Base-by-base conservation (phyloP, 2,888 invertebrate species). In the Therioaphis trifolii region DNA sequence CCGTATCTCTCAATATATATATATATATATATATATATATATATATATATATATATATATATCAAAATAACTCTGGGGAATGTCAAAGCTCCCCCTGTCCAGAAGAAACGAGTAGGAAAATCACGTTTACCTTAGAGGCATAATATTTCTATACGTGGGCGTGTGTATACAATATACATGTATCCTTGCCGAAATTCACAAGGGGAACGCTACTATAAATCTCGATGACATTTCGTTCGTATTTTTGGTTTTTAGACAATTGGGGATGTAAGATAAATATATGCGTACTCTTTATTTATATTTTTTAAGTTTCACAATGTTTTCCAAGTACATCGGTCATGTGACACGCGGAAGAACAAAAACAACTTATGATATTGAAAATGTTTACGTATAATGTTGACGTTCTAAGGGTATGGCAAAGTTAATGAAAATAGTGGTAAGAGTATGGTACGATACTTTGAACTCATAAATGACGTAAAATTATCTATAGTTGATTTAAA, bases 91-190 rank as follows among this genome's bases (percentile, higher is more conserved):
- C 24, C n/a, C 69, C 43, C n/a, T 27, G 1, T 18, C 27, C 14
- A 29, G 29, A 72, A 49, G 58, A 21, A 61, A 61, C 72, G 72
- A 80, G 71, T 46, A 71, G 82, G 66, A 74, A 82, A 63, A 74
- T 72, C 82, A 82, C 74, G 82, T 82, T 80, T 80, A 80, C 80
- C 80, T 72, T 61, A 61, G 18, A 80, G 80, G 80, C 80, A 72
- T 72, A 61, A 80, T 80, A 72, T 71, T 72, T 72, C 61, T 77
- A 35, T 71, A 61, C 43, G 63, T 27, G 69, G 40, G 79, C 52
- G 69, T 69, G 55, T 72, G 15, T 71, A 24, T 49, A 63, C 18
- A 52, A 11, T 29, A 15, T 66, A 78, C 72, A 80, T 46, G 61
- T 72, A 71, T 80, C 46, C 72, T 71, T 46, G 61, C 63, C 72